A percentile compares a stretch with the other conserved stretches of the same genome.
Conservation (phyloP, 2,797 vertebrate genomes). For the Oreochromis mossambicus region DNA sequence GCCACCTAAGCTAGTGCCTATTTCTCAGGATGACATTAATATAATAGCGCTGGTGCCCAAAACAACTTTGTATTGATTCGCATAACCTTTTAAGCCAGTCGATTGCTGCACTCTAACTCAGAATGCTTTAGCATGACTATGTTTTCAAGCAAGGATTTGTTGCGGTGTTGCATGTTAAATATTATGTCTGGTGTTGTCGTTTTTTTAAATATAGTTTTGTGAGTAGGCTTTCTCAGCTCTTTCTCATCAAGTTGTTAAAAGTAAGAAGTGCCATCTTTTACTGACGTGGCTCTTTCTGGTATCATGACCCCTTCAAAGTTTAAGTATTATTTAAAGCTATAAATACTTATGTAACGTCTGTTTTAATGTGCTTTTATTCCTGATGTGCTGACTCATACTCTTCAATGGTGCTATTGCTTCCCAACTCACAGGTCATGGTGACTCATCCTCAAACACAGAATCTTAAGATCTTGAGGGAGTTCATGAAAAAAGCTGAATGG, state of each 20-base stretch:
- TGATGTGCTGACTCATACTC: constrained; percentile 46
- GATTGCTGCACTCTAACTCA: constrained; percentile 70
- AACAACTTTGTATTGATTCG: constrained; percentile 80
- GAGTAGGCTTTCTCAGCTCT: neutral
- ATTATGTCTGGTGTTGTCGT: constrained; percentile 13
- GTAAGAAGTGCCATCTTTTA: neutral
- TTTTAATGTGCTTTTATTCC: neutral
- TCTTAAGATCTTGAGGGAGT: constrained; percentile 21
- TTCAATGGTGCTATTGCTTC: constrained; percentile 21
- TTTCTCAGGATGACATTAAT: constrained; percentile 79
- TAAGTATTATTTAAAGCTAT: neutral
- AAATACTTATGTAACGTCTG: constrained; percentile 10
- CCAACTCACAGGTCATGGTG: constrained; percentile 16
- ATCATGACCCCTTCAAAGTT: neutral
- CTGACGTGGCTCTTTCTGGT: neutral
- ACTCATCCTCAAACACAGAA: constrained; percentile 40
- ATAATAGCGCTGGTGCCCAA: constrained; percentile 74
- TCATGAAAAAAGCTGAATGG: constrained; percentile 28
- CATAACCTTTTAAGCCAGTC: constrained; percentile 79
- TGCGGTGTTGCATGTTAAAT: constrained; percentile 57
- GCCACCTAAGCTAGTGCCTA: constrained; percentile 70
- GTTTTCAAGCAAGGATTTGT: constrained; percentile 60
- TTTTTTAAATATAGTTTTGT: neutral
- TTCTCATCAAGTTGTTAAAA: neutral
- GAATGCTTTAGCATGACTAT: constrained; percentile 55